Conservation (phyloP, 2,888 invertebrate genomes). For the Tenodera sinensis region DNA sequence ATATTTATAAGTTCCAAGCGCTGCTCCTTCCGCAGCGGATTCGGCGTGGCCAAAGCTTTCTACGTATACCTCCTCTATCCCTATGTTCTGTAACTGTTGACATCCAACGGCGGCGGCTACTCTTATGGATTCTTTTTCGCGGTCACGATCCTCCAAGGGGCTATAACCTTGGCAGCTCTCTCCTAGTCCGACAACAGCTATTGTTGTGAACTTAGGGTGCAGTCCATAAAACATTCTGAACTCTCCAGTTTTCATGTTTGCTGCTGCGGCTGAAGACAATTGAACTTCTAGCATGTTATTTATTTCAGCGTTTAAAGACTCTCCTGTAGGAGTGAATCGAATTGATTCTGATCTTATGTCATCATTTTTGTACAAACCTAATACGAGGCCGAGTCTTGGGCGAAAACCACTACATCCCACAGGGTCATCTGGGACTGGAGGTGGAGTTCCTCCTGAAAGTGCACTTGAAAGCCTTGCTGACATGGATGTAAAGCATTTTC, state of each 20-base stretch:
- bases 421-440: background rate
- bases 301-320: background rate
- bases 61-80: constrained; percentile 57
- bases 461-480: background rate
- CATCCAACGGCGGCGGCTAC: constrained; percentile 63
- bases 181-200: constrained; percentile 74
- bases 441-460: background rate
- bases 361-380: background rate
- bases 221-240: constrained; percentile 62
- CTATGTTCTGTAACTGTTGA: constrained; percentile 52
- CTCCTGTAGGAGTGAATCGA: background rate
- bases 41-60: constrained; percentile 76
- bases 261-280: constrained; percentile 34
- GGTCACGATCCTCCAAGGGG: constrained; percentile 66
- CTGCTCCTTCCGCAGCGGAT: constrained; percentile 75
- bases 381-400: background rate
- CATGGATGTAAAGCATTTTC: background rate
- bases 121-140: constrained; percentile 70
- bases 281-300: background rate
- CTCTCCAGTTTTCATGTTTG: constrained; percentile 52
- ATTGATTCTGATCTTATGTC: background rate
- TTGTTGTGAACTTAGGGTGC: constrained; percentile 59
- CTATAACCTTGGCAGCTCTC: constrained; percentile 63
- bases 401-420: background rate
- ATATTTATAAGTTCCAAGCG: constrained; percentile 65